These are phyloP conservation scores for Bettongia penicillata DNA, from an alignment of 2,113 vertebrate species.

Conservation along the genomic window DNA sequence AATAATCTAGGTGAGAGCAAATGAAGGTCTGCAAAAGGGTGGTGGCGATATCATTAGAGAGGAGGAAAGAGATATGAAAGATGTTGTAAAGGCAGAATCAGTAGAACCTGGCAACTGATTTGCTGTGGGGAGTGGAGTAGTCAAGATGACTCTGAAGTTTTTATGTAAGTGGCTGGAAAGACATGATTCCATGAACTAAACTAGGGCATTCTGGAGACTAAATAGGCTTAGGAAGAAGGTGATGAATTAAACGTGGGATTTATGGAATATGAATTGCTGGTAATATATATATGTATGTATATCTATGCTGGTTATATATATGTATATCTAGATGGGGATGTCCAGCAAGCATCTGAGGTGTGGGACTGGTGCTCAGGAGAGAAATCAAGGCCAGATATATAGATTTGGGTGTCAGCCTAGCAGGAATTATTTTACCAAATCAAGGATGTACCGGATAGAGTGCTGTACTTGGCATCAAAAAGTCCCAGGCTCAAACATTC, in stretches of 20 bases:
- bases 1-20: background rate
- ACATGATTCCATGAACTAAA: background rate
- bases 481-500: background rate
- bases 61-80: background rate
- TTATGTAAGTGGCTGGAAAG: background rate
- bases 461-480: background rate
- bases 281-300: background rate
- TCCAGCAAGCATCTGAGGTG: background rate
- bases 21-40: background rate
- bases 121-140: background rate
- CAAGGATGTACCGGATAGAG: background rate
- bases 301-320: too few relatives aligned
- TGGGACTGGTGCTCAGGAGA: background rate
- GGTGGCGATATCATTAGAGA: background rate
- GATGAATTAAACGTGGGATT: background rate
- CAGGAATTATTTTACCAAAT: background rate
- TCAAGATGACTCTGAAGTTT: background rate
- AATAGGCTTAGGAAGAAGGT: background rate
- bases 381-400: background rate
- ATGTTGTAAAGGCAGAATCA: background rate
- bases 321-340: too few relatives aligned
- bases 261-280: background rate
- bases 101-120: background rate
- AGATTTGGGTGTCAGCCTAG: background rate
- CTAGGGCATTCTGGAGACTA: background rate